Evolutionary conservation across 1,140 invertebrate species (phyloP), one percentile per base, ranked within the genome.

Genomic region (Aporrectodea caliginosa): DNA sequence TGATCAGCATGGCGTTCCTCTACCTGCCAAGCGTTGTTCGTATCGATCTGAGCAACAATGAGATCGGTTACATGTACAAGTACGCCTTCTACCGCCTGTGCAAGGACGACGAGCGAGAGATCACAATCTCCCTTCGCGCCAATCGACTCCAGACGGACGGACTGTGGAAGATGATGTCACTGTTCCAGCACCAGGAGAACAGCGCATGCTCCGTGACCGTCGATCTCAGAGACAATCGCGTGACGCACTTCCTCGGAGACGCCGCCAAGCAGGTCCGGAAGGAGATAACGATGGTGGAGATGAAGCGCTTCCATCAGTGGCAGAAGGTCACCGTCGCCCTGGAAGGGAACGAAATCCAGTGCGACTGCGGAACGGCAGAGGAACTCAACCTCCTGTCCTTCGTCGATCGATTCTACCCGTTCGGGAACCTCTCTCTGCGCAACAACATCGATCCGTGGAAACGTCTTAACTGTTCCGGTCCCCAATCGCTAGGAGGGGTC

Each of bases 1-100:
- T 79, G 16, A 79, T 79, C 78, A 79, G 78, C 43, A 79, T 79
- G 78, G 43, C 74, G 34, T 79, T 79, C 33, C 74, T 79, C 2
- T 79, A 77, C 73, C 68, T 79, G 32, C 78, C 78, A 2, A 70
- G 31, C 31, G 35, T 79, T 29, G 16, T 30, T 1, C n/a, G 32
- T 1, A 73, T 79, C 35, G 69, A 79, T 30, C 30, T 79, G 0
- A 32, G 30, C n/a, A 16, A 77, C 58, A 79, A 79, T 73, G n/a
- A 76, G 29, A 30, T 79, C 29, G 74, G n/a, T 12, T 79, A 77
- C 74, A 58, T 79, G 14, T 79, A 79, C 78, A 77, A 76, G 58
- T 58, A 78, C 16, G 78, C 78, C 27, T 79, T 79, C 73, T 79
- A 79, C 58, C 14, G 73, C 16, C 35, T 73, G 30, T 79, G 78